Base-by-base conservation (phyloP, 2,113 vertebrate species). In the Cynopterus brachyotis region DNA sequence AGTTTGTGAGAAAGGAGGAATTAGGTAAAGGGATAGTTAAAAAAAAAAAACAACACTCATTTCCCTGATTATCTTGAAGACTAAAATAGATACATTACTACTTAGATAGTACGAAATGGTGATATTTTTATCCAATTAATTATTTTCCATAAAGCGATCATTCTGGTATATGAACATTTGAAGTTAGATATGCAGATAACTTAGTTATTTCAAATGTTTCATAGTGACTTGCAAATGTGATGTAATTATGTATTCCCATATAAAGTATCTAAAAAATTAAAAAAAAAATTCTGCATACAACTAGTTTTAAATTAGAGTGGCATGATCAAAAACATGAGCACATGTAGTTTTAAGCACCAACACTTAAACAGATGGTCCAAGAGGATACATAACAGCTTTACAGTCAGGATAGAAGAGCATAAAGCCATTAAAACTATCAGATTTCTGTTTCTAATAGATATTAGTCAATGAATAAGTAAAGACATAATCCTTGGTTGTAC, bases 381-480 rank as follows among this genome's bases (percentile, higher is more conserved):
- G 97, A 98, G 97, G 95, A 98, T 92, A 55, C 83, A 91, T 95
- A 98, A 98, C 96, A 98, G 98, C 78, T 98, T 97, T 98, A 85
- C 96, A 98, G 97, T 98, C 97, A 98, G 97, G 78, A 59, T 96
- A 95, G 98, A 97, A 97, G 97, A 98, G 89, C 97, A 95, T 89
- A 97, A 98, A 98, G 96, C 98, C 98, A 98, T 99, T 99, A 99
- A 97, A 98, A 96, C 92, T 97, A 98, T 99, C 98, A 98, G 60
- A 95, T 98, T 98, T 97, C 99, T 98, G 86, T 98, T 98, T 98
- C 96, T 98, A 78, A 96, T 97, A 98, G 95, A 98, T 98, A 97
- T 89, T 98, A 97, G 97, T 98, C 96, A 98, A 96, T 99, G 97
- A 98, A 98, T 98, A 98, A 98, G 94, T 98, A 98, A 98, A 98